A percentile compares a stretch with the other conserved stretches of the same genome.
These are phyloP conservation scores for Ctena decussata DNA, from an alignment of 2,888 invertebrate species.

Conservation along the genomic window DNA sequence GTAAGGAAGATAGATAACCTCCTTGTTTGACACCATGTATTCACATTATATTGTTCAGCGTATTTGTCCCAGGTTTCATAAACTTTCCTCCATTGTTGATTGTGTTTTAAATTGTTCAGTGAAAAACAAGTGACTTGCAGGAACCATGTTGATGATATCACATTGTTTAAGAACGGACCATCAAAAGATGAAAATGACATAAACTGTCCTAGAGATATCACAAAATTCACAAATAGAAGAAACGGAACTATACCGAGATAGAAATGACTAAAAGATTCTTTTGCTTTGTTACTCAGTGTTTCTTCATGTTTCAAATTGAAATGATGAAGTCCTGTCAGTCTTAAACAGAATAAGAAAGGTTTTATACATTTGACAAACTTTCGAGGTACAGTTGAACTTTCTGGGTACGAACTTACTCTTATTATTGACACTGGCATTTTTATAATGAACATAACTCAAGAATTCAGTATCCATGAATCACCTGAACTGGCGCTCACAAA, in stretches of 20 bases:
- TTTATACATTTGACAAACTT: slow-evolving; percentile 6
- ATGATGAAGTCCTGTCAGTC: slow-evolving; percentile 50
- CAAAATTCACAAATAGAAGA: slow-evolving; percentile 59
- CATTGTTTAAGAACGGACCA: slow-evolving; percentile 59
- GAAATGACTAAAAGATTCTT: neutral
- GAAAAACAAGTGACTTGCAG: slow-evolving; percentile 63
- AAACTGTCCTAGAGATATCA: slow-evolving; percentile 59
- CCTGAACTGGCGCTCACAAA: too few species aligned
- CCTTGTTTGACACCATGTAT: slow-evolving; percentile 20
- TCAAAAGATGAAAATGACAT: slow-evolving; percentile 50
- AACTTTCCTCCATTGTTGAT: slow-evolving; percentile 51
- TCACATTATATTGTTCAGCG: slow-evolving; percentile 38
- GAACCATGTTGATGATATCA: slow-evolving; percentile 69
- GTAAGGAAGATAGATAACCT: slow-evolving; percentile 32
- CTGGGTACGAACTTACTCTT: slow-evolving; percentile 1
- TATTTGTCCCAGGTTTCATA: slow-evolving; percentile 60
- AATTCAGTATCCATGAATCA: too few species aligned
- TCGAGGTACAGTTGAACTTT: neutral
- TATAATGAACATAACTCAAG: neutral
- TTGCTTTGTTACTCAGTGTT: neutral
- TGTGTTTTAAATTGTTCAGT: slow-evolving; percentile 52
- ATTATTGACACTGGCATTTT: slow-evolving; percentile 26
- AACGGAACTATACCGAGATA: slow-evolving; percentile 55
- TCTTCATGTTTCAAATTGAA: neutral
- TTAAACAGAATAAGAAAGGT: slow-evolving; percentile 44